Conservation (phyloP, 2,113 vertebrate genomes). For the Philantomba maxwellii region DNA sequence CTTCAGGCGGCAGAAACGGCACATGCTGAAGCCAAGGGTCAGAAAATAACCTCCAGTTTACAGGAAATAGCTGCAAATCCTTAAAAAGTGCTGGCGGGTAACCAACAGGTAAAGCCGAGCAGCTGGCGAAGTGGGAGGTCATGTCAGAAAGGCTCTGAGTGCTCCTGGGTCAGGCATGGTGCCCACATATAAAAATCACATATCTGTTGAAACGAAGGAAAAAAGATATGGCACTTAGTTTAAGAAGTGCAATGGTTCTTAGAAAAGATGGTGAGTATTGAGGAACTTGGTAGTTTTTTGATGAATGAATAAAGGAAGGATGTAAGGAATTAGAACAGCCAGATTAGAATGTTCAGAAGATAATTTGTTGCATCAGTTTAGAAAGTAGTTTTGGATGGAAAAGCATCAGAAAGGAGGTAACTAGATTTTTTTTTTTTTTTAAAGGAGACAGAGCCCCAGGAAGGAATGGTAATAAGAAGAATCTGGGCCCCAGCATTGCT, state of each 20-base stretch:
- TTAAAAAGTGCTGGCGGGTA: background rate
- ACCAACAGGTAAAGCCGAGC: background rate
- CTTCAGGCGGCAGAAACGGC: background rate
- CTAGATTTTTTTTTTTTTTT: background rate
- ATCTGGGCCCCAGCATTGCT: fast-evolving
- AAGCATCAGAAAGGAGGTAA: background rate
- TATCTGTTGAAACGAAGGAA: background rate
- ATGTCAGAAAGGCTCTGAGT: background rate
- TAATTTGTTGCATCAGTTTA: background rate
- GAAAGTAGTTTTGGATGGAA: background rate
- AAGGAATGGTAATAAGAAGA: fast-evolving
- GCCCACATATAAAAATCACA: background rate
- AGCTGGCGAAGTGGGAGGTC: too few relatives aligned
- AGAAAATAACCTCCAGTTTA: background rate
- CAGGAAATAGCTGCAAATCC: background rate
- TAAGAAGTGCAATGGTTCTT: background rate
- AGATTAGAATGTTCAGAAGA: background rate
- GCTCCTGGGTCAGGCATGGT: background rate
- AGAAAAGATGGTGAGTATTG: background rate
- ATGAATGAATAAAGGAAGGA: background rate
- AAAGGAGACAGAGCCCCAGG: background rate
- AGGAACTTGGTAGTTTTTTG: background rate
- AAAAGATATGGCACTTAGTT: background rate
- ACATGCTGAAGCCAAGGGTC: background rate
- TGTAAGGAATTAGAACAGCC: background rate